Conservation (phyloP, 2,888 invertebrate genomes). For the Atrina japonica region DNA sequence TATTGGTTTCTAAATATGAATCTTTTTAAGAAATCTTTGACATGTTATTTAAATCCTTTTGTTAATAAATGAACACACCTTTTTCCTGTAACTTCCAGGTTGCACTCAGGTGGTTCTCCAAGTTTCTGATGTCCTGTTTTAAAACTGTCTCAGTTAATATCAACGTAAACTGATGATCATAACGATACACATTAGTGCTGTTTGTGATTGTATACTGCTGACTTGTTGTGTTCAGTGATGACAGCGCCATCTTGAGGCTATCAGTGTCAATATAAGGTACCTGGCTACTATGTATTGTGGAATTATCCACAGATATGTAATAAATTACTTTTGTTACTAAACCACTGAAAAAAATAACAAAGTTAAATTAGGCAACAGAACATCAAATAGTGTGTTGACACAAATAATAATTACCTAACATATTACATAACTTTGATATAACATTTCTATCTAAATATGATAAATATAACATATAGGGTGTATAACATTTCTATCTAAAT, state of each 20-base stretch:
- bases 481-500: no score
- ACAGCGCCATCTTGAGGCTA: neutral
- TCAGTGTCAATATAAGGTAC: conserved; percentile 13
- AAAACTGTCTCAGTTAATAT: conserved; percentile 45
- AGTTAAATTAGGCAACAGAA: no score
- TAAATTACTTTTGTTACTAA: conserved; percentile 39
- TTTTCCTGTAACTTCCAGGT: conserved; percentile 40
- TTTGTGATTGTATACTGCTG: neutral
- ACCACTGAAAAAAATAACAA: neutral
- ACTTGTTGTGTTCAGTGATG: neutral
- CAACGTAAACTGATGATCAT: conserved; percentile 43
- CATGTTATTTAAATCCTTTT: no score
- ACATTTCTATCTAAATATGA: no score
- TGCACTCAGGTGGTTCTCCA: conserved; percentile 45
- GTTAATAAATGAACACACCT: no score
- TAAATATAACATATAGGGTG: no score
- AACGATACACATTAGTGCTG: conserved; percentile 20
- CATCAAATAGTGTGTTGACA: no score
- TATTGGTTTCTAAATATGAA: no score
- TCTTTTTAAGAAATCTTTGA: no score
- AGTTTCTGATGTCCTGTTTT: conserved; percentile 38
- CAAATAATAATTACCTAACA: no score
- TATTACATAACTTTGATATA: no score
- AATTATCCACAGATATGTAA: conserved; percentile 25
- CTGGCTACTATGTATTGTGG: conserved; percentile 22